phyloP scores from a whole-genome alignment of 2,113 vertebrate genomes.

The Salvelinus sp. region DNA sequence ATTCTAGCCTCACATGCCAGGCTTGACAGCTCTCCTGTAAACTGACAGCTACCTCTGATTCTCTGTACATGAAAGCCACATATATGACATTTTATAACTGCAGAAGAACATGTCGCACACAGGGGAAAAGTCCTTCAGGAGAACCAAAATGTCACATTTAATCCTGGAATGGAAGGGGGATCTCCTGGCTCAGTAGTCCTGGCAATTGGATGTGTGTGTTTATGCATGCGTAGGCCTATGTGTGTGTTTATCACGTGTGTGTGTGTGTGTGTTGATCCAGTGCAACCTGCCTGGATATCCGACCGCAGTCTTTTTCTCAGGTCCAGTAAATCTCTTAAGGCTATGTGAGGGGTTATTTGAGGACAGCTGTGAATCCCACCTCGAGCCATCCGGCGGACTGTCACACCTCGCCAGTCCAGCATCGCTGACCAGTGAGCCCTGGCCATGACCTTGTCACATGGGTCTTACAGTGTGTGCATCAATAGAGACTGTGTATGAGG shows the following conservation, averaged over 20 bases:
- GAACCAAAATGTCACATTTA: slow-evolving; percentile 59
- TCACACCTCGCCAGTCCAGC: background rate
- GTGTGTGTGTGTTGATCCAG: slow-evolving; percentile 26
- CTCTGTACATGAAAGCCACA: background rate
- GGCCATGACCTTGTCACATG: background rate
- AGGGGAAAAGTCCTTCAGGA: slow-evolving; percentile 10
- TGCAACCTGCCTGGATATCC: background rate
- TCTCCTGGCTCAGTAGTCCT: slow-evolving; percentile 23
- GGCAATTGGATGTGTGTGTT: background rate
- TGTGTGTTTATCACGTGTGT: slow-evolving; percentile 8
- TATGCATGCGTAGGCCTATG: slow-evolving; percentile 16
- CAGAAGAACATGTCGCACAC: background rate
- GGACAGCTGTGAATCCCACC: slow-evolving; percentile 4
- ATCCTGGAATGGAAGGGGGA: slow-evolving; percentile 51
- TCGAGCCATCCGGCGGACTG: background rate
- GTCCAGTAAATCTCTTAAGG: slow-evolving; percentile 21
- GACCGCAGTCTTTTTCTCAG: slow-evolving; percentile 11
- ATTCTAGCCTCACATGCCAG: too few relatives aligned
- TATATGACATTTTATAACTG: background rate
- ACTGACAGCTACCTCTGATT: too few relatives aligned
- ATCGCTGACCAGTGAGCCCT: background rate
- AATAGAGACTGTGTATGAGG: too few relatives aligned
- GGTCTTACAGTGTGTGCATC: background rate
- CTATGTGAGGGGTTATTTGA: slow-evolving; percentile 29
- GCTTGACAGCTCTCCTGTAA: too few relatives aligned